A percentile compares a stretch with the other conserved stretches of the same genome.
These are phyloP conservation scores for Tokudaia tokunoshimensis DNA, from an alignment of 2,797 vertebrate genomes.

Conservation along the genomic window DNA sequence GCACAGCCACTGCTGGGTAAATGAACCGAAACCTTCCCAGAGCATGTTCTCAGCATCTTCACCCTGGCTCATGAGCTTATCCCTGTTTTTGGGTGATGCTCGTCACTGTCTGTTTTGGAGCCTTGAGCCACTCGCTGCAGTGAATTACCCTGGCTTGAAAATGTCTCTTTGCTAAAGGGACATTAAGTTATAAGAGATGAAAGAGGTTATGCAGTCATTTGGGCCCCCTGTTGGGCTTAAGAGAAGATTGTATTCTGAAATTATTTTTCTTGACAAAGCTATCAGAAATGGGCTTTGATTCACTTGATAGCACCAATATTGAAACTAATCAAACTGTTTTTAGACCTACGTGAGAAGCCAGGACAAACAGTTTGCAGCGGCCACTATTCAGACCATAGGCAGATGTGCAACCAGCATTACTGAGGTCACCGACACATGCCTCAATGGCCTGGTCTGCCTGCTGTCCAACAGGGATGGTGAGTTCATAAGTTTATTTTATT, in stretches of 20 bases:
- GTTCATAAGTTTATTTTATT: constrained; percentile 70
- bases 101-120: constrained; percentile 61
- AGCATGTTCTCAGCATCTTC: constrained; percentile 73
- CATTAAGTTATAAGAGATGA: constrained; percentile 44
- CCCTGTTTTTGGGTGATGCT: constrained; percentile 74
- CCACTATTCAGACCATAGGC: constrained; percentile 97
- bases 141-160: constrained; percentile 70
- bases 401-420: constrained; percentile 97
- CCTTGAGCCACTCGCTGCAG: constrained; percentile 58
- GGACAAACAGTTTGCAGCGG: constrained; percentile 97
- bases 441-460: constrained; percentile 95
- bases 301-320: background rate
- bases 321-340: constrained; percentile 79
- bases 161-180: background rate
- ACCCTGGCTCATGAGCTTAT: constrained; percentile 74
- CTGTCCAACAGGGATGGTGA: constrained; percentile 98
- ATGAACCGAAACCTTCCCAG: constrained; percentile 82
- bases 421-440: constrained; percentile 96
- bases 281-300: constrained; percentile 40
- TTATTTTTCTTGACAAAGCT: background rate
- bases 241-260: constrained; percentile 57
- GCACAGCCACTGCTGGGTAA: constrained; percentile 79
- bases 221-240: background rate
- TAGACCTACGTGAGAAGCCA: constrained; percentile 99
- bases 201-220: background rate